Evolutionary conservation across 1,140 invertebrate species (phyloP), one percentile per base, ranked within the genome.

Genomic region (Reticulitermes speratus): DNA sequence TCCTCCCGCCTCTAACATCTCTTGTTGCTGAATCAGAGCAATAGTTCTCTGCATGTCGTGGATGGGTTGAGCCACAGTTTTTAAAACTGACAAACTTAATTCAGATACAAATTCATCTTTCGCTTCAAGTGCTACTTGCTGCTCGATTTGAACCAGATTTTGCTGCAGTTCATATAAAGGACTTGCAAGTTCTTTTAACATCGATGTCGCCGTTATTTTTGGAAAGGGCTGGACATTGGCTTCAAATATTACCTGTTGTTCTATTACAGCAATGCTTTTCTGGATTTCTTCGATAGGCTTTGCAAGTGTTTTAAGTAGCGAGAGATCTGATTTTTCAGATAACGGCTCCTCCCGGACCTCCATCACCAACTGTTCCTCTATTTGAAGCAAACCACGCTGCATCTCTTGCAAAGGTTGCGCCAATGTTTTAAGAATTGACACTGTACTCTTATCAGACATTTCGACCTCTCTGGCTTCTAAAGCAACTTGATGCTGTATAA

Each of bases 1-100:
- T 90, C 86, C 55, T 87, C 85, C 69, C 90, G 86, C 86, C 14
- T 85, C 85, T 8, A 85, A n/a, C 2, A 30, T 38, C 3, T 25
- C 65, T 75, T 75, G 65, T 14, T 75, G 65, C n/a, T 48, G 32
- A 59, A 85, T n/a, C 8, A 59, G 7, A n/a, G 84, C 48, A 75
- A 94, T 89, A 87, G 91, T 92, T 87, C 92, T 92, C 87, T 92
- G 91, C 81, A 94, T 89, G 89, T 93, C 91, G 87, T 92, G 90
- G 55, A 94, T 87, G 32, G 92, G 92, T 85, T 91, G 88, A 12
- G 92, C 93, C 84, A 94, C 90, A 65, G 90, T 91, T 86, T 92
- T 89, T 52, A 93, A 87, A 12, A 90, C 87, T 19, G 91, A 90
- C 87, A 89, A 89, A 87, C 90, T 87, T 84, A 45, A 88, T 82